Conservation (phyloP, 2,797 vertebrate species). For the Neosilurus mollespiculum region DNA sequence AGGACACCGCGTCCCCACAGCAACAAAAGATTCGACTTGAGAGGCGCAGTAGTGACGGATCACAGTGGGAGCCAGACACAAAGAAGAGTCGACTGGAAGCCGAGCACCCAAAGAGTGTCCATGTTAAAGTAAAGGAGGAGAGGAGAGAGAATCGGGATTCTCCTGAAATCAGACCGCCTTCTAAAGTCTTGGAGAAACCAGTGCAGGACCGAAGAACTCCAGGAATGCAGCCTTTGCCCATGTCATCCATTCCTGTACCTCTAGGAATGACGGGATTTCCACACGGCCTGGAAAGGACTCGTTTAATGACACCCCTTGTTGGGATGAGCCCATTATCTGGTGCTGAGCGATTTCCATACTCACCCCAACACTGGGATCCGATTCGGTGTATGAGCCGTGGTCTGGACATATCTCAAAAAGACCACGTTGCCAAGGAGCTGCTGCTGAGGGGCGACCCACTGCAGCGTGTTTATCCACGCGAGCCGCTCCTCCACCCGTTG, state of each 20-base stretch:
- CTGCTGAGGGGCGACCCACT: slow-evolving; percentile 44
- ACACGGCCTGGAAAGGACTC: slow-evolving; percentile 46
- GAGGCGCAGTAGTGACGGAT: slow-evolving; percentile 21
- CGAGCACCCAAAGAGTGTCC: slow-evolving; percentile 38
- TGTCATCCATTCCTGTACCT: slow-evolving; percentile 40
- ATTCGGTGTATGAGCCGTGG: slow-evolving; percentile 42
- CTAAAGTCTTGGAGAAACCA: slow-evolving; percentile 40
- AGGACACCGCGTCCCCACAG: slow-evolving; percentile 38
- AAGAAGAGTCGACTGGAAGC: slow-evolving; percentile 56
- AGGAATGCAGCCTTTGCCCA: slow-evolving; percentile 19
- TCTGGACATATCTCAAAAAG: slow-evolving; percentile 48
- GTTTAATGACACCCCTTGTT: slow-evolving; percentile 46
- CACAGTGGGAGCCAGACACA: slow-evolving; percentile 37
- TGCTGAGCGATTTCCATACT: slow-evolving; percentile 47
- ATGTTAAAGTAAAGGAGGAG: slow-evolving; percentile 53
- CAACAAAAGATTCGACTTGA: slow-evolving; percentile 35
- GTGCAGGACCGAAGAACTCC: slow-evolving; percentile 34
- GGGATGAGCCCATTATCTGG: slow-evolving; percentile 45
- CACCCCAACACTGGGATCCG: slow-evolving; percentile 54
- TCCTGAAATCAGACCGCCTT: slow-evolving; percentile 29
- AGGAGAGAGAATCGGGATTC: slow-evolving; percentile 31
- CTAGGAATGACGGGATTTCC: slow-evolving; percentile 45
- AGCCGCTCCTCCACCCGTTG: slow-evolving; percentile 51
- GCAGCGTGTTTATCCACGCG: slow-evolving; percentile 40
- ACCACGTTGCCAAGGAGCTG: slow-evolving; percentile 44